Base-by-base conservation (phyloP, 2,797 vertebrate genomes). In the Alauda arvensis region DNA sequence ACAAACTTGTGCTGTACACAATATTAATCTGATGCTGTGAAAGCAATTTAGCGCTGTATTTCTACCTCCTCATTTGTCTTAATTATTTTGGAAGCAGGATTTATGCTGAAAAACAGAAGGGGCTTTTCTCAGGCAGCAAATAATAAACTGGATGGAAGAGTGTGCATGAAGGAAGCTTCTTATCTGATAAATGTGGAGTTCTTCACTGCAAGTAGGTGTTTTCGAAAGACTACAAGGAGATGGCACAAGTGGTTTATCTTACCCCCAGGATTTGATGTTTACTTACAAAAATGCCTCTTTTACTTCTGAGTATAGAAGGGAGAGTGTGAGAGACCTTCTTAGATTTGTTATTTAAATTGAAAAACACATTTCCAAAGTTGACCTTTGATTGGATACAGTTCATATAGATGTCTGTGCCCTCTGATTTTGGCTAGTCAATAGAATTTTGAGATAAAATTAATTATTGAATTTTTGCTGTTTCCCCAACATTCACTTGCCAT, bases 31-130 rank as follows among this genome's bases (percentile, higher is more conserved):
- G 95, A 97, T 96, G 97, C 96, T 97, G 96, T 97, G 97, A 97
- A 97, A 97, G 96, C 95, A 96, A 96, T 94, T 95, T 97, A 95
- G 95, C 95, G 94, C 97, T 97, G 92, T 97, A 97, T 95, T 96
- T 97, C 97, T 97, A 97, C 97, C 96, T 97, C 97, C 96, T 97
- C 95, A 95, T 96, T 96, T 97, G 97, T 97, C 97, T 97, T 97
- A 97, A 97, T 96, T 97, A 95, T 96, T 97, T 96, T 92, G 94
- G 96, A 96, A 96, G 94, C 94, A 92, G 91, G 92, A 97, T 95
- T 95, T 96, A 93, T 86, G 94, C 96, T 94, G 89, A 96, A 89
- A 96, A 96, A 92, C 91, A 92, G 93, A 96, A 94, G 96, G 93
- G 92, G 91, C 91, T 93, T 96, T 97, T 95, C 96, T 96, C 95